Conservation (phyloP, 1,140 invertebrate genomes). For the Meloidogyne floridensis region DNA sequence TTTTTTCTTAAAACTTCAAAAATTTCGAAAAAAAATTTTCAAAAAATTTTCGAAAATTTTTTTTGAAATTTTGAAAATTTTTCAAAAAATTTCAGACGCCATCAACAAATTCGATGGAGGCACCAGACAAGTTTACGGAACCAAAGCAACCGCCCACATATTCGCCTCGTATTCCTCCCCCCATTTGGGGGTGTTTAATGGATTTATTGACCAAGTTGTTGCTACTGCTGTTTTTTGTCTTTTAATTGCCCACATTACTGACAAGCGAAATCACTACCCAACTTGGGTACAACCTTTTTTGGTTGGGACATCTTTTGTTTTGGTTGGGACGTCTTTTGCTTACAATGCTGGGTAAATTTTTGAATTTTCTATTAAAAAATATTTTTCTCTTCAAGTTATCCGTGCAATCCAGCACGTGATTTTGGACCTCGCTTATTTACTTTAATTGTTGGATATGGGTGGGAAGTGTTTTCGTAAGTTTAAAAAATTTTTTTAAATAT, state of each 20-base stretch:
- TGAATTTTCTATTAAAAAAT: no score
- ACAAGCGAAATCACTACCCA: conserved; percentile 52
- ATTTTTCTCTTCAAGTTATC: conserved; percentile 66
- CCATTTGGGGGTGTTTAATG: conserved; percentile 66
- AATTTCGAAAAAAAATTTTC: no score
- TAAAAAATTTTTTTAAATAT: conserved; percentile 69
- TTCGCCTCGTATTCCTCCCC: conserved; percentile 71
- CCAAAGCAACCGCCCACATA: conserved; percentile 69
- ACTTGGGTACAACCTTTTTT: conserved; percentile 64
- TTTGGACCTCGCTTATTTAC: conserved; percentile 72
- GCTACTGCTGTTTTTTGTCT: conserved; percentile 55
- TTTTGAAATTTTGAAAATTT: background rate
- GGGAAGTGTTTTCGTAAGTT: conserved; percentile 68
- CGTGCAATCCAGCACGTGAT: conserved; percentile 72
- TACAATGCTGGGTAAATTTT: conserved; percentile 67
- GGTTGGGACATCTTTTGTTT: conserved; percentile 47
- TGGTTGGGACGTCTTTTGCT: conserved; percentile 67
- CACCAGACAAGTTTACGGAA: conserved; percentile 57
- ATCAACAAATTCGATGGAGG: conserved; percentile 68
- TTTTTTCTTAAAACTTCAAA: background rate
- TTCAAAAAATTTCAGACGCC: conserved; percentile 63
- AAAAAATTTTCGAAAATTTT: no score
- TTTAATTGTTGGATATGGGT: conserved; percentile 69
- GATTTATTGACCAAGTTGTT: conserved; percentile 69
- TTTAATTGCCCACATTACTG: conserved; percentile 53